Percentiles rank a stretch among this genome's conserved stretches.
phyloP scores from a whole-genome alignment of 2,888 invertebrate genomes.

The Nemurella pictetii region DNA sequence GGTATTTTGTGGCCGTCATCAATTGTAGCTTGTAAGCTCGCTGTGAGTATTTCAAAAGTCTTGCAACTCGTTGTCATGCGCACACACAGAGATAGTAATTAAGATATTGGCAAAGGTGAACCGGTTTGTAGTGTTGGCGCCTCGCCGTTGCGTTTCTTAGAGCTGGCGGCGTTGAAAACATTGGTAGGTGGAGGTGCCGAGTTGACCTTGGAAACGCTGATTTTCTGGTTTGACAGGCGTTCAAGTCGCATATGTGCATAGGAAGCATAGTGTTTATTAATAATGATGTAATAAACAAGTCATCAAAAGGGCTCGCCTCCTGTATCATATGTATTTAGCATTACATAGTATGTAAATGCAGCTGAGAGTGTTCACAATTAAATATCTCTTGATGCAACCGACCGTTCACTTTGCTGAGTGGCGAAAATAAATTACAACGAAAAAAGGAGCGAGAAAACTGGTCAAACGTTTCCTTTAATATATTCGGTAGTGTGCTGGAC shows the following conservation, averaged over 20 bases:
- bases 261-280: neutral
- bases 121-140: neutral
- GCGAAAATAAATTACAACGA: neutral
- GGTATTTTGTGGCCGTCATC: neutral
- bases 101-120: neutral
- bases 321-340: neutral
- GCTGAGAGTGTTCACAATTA: neutral
- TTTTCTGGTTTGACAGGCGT: neutral
- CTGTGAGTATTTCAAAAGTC: neutral
- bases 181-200: neutral
- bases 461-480: neutral
- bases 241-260: neutral
- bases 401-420: neutral
- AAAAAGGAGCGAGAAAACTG: neutral
- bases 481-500: neutral
- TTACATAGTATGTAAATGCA: neutral
- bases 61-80: neutral
- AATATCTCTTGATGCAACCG: neutral
- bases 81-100: neutral
- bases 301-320: neutral
- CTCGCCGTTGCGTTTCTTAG: neutral
- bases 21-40: neutral
- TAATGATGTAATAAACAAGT: neutral
- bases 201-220: neutral
- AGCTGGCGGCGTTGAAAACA: neutral